These are phyloP conservation scores for Nibea coibor DNA, from an alignment of 2,113 vertebrate genomes.

Conservation along the genomic window DNA sequence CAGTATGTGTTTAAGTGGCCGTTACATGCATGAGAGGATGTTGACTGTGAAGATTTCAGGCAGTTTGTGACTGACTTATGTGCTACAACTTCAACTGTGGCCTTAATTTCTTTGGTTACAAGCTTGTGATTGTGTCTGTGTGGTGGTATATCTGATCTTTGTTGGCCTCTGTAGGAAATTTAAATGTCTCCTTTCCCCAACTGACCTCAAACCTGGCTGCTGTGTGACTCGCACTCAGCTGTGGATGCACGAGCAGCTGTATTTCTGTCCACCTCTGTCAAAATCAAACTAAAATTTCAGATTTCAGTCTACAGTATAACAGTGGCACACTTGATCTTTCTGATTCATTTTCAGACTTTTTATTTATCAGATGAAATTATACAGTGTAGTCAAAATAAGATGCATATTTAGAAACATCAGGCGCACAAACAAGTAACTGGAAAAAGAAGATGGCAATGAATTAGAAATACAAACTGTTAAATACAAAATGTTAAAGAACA, in stretches of 20 bases:
- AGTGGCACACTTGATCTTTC: not conserved
- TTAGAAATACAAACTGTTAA: not conserved
- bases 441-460: not conserved
- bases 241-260: not conserved
- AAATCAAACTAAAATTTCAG: not conserved
- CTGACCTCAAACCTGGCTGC: not conserved
- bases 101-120: not conserved
- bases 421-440: not conserved
- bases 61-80: not conserved
- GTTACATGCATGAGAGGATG: not conserved
- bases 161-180: not conserved
- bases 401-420: not conserved
- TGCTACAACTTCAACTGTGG: not conserved
- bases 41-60: not conserved
- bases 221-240: not conserved
- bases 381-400: not conserved
- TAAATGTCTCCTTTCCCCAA: not conserved
- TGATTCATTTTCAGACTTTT: not conserved
- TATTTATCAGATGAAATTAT: constrained; percentile 1
- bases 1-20: not conserved
- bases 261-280: not conserved
- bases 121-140: not conserved
- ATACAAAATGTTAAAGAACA: not conserved
- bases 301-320: not conserved
- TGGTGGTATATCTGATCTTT: not conserved